Base-by-base conservation (phyloP, 1,140 invertebrate species). In the Odontomachus brunneus region DNA sequence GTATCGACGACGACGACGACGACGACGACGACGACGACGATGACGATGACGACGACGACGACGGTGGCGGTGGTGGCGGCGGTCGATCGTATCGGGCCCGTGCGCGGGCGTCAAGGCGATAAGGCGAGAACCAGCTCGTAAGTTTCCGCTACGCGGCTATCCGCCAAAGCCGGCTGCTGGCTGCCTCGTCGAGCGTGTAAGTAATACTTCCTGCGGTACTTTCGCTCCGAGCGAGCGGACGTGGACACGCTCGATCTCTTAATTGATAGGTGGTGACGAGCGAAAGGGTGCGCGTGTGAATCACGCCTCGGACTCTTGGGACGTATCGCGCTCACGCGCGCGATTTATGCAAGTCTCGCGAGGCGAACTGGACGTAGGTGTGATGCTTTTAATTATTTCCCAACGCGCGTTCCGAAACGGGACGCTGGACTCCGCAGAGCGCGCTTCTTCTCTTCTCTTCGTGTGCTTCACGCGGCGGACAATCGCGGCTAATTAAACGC, bases 41-140 rank as follows among this genome's bases (percentile, higher is more conserved):
- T 12, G 59, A 4, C 60, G 60, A 33, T 5, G 29, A 5, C 29
- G 29, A 33, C 29, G 29, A 5, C 29, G 29, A 33, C 29, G 59
- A 26, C 19, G n/a, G 14, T 2, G 26, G 29, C 71, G 38, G n/a
- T 22, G 57, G 24, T 12, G 59, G 15, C 60, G 60, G 38, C 33
- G 24, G 48, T 2, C 72, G 87, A 88, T 88, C 83, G 71, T 87
- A 88, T 88, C 85, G 48, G 19, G 29, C 0, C 3, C 7, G 71
- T n/a, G 62, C 69, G 86, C 67, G 87, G 86, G 87, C 80, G 86
- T 83, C 63, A 19, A 69, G 66, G 22, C 83, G 76, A 88, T 88
- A 78, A 88, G 72, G 76, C 66, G 76, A 82, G 82, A 88, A 87
- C 85, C 74, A 82, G 74, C 85, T 88, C 86, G 85, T 88, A 87